Conservation (phyloP, 2,797 vertebrate species). For the Tarsius wallacei region DNA sequence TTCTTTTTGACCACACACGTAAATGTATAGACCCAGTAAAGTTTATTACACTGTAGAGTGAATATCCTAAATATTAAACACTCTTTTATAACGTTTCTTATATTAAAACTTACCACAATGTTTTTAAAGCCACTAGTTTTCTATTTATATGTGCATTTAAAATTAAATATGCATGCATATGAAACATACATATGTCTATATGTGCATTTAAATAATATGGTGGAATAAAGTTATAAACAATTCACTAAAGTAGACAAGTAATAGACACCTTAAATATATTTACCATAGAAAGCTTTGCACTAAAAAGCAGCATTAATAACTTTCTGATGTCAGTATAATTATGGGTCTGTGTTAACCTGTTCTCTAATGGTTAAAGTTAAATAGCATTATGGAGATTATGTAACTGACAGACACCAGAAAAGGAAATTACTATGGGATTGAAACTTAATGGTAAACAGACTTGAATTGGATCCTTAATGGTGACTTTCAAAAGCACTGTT, state of each 20-base stretch:
- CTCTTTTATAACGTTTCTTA: constrained; percentile 14
- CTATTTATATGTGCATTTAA: background rate
- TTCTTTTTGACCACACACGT: background rate
- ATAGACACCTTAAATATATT: constrained; percentile 8
- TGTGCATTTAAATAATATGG: background rate
- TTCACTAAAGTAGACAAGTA: background rate
- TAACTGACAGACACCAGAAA: constrained; percentile 84
- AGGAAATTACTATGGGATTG: constrained; percentile 83
- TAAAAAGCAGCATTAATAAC: background rate
- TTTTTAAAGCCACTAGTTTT: background rate
- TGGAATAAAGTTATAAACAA: constrained; percentile 37
- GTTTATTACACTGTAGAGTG: constrained; percentile 32
- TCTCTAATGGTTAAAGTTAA: constrained; percentile 78
- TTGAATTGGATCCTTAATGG: constrained; percentile 69
- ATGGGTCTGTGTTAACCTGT: constrained; percentile 31
- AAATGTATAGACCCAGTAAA: background rate
- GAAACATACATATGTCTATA: background rate
- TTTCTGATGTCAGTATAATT: constrained; percentile 31
- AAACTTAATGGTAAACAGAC: constrained; percentile 79
- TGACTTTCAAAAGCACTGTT: constrained; percentile 55
- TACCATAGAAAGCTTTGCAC: background rate
- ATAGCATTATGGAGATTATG: constrained; percentile 72
- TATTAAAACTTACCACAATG: background rate
- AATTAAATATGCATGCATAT: constrained; percentile 16
- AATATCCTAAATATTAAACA: background rate